Base-by-base conservation (phyloP, 2,113 vertebrate species). In the Pygoscelis antarcticus region DNA sequence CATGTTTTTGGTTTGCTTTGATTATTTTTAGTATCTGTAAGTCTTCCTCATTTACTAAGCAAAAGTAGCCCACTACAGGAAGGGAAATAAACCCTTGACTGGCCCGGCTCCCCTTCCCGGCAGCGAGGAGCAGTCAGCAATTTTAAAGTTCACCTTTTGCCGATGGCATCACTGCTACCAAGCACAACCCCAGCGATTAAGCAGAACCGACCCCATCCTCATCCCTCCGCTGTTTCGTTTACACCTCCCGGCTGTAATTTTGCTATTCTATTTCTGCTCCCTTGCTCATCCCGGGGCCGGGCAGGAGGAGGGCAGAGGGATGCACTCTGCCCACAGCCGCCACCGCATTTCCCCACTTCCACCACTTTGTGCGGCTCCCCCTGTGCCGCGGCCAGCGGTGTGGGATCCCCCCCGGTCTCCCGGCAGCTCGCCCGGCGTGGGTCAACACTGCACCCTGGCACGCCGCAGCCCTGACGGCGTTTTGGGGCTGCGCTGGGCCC, bases 111-210 rank as follows among this genome's bases (percentile, higher is more conserved):
- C 44, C 38, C 44, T 65, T 32, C 29, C 58, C 7, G 1, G 64
- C 69, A 78, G 54, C 10, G 5, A 72, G 51, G 49, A 40, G 7
- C 20, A 16, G 32, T 1, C 79, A 52, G 75, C 5, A 3, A 10
- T 44, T 58, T 36, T 6, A n/a, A 91, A 61, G 34, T 49, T 72
- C 58, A 30, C 18, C 49, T 60, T 80, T 61, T 80, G 75, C 70
- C 4, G 4, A 20, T 0, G 5, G 66, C 32, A 10, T 26, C 5
- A 0, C 57, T 21, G 80, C 1, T 9, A 2, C 62, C 0, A 1
- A 89, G 62, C 54, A 10, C 30, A 13, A 30, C 44, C 29, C 54
- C 58, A 8, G 71, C 0, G 0, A 40, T 12, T 3, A 9, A 44
- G 27, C 38, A 25, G 32, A 25, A 32, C 38, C 3, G 1, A 14